Evolutionary conservation across 2,113 vertebrate species (phyloP).

Genomic region (Neolamprologus ventralis): DNA sequence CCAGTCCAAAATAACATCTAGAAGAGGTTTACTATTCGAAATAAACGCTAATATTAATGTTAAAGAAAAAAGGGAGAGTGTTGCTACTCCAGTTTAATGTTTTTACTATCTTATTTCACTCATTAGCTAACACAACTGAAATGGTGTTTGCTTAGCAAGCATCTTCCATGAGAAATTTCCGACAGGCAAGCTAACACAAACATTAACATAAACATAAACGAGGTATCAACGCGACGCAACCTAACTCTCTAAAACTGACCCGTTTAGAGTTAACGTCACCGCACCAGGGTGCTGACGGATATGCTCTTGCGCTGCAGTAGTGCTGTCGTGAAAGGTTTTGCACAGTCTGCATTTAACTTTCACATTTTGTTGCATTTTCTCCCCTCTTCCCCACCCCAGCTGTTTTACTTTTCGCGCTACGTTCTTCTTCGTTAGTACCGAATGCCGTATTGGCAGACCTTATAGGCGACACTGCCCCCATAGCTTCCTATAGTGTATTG

Average conservation of each 20-base stretch:
- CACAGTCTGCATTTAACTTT: not conserved
- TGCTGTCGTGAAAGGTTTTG: not conserved
- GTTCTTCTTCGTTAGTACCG: not conserved
- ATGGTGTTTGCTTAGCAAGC: not conserved
- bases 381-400: fast-evolving
- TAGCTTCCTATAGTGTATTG: not conserved
- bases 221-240: not conserved
- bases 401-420: not conserved
- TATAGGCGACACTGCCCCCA: not conserved
- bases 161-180: not conserved
- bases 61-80: not conserved
- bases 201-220: not conserved
- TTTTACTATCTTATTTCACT: not conserved
- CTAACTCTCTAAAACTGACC: not conserved
- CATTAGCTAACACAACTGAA: not conserved
- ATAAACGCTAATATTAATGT: not conserved
- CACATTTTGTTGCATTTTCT: not conserved
- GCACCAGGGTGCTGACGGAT: not conserved
- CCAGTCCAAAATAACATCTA: not conserved
- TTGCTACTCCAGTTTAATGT: not conserved
- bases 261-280: not conserved
- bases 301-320: not conserved
- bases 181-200: not conserved
- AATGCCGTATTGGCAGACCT: not conserved
- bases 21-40: not conserved